Evolutionary conservation across 2,888 invertebrate species (phyloP).

Genomic region (Euphydryas editha): DNA sequence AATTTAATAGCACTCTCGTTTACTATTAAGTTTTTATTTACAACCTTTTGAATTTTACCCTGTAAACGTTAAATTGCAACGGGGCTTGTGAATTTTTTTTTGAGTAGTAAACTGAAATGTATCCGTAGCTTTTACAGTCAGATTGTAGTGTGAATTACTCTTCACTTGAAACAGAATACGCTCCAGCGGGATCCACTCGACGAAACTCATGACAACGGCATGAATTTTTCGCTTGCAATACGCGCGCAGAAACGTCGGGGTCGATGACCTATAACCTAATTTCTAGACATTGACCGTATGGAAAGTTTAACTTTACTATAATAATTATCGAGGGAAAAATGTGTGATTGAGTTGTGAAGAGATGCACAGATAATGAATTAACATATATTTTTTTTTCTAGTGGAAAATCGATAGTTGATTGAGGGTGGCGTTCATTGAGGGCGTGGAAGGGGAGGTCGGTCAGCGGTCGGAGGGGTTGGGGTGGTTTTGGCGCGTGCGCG

Average conservation of each 20-base stretch:
- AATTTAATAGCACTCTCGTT: conserved; percentile 12
- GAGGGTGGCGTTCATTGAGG: conserved; percentile 75
- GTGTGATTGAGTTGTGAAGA: conserved; percentile 17
- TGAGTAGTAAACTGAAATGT: background rate
- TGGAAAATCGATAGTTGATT: conserved; percentile 79
- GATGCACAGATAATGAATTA: conserved; percentile 56
- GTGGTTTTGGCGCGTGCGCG: conserved; percentile 68
- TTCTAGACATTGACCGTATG: conserved; percentile 15
- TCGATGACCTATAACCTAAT: conserved; percentile 48
- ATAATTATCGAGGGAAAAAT: conserved; percentile 1
- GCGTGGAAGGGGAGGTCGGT: conserved; percentile 54
- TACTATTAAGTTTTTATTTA: conserved; percentile 16
- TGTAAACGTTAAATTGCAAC: background rate
- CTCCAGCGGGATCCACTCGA: conserved; percentile 37
- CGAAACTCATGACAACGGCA: conserved; percentile 32
- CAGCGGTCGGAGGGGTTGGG: conserved; percentile 47
- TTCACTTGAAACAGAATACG: conserved; percentile 41
- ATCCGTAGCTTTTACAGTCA: conserved; percentile 41
- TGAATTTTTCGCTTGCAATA: conserved; percentile 32
- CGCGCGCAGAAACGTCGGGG: conserved; percentile 41
- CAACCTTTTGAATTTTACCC: conserved; percentile 5
- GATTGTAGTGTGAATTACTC: conserved; percentile 39
- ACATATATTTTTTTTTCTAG: conserved; percentile 52
- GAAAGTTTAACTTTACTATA: conserved; percentile 11
- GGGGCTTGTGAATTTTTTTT: conserved; percentile 11